A percentile compares a stretch with the other conserved stretches of the same genome.
Conservation (phyloP, 2,113 vertebrate genomes). For the Labeo catla region DNA sequence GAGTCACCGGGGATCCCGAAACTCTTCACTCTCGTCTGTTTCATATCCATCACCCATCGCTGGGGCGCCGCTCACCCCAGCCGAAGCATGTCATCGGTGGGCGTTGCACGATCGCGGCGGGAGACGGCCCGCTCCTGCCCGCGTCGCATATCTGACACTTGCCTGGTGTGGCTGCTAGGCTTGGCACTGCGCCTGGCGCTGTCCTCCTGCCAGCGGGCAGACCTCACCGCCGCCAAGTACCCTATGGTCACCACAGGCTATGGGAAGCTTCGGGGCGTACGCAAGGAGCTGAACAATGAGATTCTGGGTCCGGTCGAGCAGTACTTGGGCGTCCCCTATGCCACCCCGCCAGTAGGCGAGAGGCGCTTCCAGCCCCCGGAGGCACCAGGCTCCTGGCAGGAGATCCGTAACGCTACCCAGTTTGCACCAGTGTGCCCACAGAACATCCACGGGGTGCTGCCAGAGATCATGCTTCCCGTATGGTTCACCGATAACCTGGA, state of each 20-base stretch:
- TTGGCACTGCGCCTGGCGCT: conserved; percentile 77
- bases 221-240: conserved; percentile 72
- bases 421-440: conserved; percentile 90
- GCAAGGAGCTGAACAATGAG: conserved; percentile 88
- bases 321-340: conserved; percentile 89
- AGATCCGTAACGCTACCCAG: conserved; percentile 87
- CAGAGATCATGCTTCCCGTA: conserved; percentile 91
- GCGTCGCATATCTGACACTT: conserved; percentile 68
- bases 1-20: neutral
- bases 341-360: conserved; percentile 86
- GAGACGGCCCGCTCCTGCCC: conserved; percentile 60
- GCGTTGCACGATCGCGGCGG: conserved; percentile 24
- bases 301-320: conserved; percentile 90
- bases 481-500: conserved; percentile 96
- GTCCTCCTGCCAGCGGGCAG: conserved; percentile 78
- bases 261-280: conserved; percentile 85
- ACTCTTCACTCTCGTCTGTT: neutral
- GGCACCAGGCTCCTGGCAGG: conserved; percentile 89
- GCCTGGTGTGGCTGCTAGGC: conserved; percentile 78
- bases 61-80: neutral
- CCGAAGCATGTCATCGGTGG: conserved; percentile 34
- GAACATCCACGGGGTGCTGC: conserved; percentile 89
- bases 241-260: conserved; percentile 87
- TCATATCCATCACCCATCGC: neutral
- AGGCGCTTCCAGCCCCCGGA: conserved; percentile 90